These are phyloP conservation scores for Alviniconcha strummeri DNA, from an alignment of 2,888 invertebrate genomes.

Conservation along the genomic window DNA sequence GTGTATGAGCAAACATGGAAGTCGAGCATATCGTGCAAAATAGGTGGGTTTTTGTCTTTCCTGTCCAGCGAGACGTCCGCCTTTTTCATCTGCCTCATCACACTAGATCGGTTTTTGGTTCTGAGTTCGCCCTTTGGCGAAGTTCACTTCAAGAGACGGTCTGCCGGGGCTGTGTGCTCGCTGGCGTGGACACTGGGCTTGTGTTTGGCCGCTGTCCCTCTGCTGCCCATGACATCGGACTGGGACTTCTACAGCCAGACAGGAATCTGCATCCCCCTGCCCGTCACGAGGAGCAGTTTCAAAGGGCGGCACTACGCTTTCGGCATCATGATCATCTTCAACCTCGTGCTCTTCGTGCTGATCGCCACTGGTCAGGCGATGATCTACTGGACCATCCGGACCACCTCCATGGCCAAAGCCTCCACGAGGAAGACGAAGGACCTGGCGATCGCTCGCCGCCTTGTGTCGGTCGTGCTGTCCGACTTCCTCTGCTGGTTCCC, in stretches of 20 bases:
- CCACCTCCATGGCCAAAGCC: slow-evolving; percentile 10
- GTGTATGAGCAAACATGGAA: slow-evolving; percentile 53
- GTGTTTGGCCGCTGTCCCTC: slow-evolving; percentile 61
- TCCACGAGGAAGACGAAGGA: slow-evolving; percentile 21
- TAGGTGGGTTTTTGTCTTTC: slow-evolving; percentile 51
- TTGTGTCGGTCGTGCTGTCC: slow-evolving; percentile 33
- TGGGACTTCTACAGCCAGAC: slow-evolving; percentile 64
- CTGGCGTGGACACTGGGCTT: slow-evolving; percentile 59
- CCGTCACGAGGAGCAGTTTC: slow-evolving; percentile 65
- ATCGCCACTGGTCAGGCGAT: slow-evolving; percentile 65
- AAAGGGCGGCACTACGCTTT: slow-evolving; percentile 71
- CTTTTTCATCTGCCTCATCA: slow-evolving; percentile 78
- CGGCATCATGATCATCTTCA: slow-evolving; percentile 66
- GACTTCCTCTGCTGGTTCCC: slow-evolving; percentile 42
- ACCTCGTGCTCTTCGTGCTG: slow-evolving; percentile 64
- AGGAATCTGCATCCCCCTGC: slow-evolving; percentile 68
- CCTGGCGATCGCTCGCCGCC: slow-evolving; percentile 36
- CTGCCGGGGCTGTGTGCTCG: slow-evolving; percentile 49
- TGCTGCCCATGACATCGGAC: slow-evolving; percentile 48
- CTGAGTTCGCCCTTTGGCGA: slow-evolving; percentile 78
- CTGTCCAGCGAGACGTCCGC: slow-evolving; percentile 79
- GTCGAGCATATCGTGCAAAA: slow-evolving; percentile 44
- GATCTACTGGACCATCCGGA: slow-evolving; percentile 61
- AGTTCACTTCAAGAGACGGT: slow-evolving; percentile 49
- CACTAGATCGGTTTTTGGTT: slow-evolving; percentile 79